Percentiles rank a stretch among this genome's conserved stretches.
These are phyloP conservation scores for Melanotaenia duboulayi DNA, from an alignment of 2,113 vertebrate species.

Conservation along the genomic window DNA sequence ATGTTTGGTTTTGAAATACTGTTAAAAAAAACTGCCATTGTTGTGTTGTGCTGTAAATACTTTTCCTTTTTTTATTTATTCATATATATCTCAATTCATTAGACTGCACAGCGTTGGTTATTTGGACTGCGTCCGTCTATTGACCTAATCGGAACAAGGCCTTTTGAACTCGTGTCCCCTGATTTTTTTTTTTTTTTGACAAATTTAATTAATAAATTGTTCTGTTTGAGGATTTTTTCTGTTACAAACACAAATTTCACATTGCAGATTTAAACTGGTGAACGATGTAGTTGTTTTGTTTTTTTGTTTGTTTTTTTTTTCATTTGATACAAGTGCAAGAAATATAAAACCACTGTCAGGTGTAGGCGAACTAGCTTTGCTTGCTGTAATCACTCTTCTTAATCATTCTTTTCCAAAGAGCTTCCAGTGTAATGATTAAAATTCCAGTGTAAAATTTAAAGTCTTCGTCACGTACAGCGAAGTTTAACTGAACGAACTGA, in stretches of 20 bases:
- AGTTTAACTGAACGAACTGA: background rate
- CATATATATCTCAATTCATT: slow-evolving; percentile 10
- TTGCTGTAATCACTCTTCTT: too few species aligned
- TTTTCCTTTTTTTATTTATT: background rate
- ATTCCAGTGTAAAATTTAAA: background rate
- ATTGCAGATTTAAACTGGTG: background rate
- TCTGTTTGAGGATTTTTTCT: background rate
- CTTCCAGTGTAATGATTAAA: background rate
- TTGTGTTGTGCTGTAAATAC: slow-evolving; percentile 14
- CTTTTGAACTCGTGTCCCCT: slow-evolving; percentile 13
- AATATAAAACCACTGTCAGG: too few species aligned
- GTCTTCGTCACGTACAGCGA: background rate
- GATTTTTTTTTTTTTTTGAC: slow-evolving; percentile 21
- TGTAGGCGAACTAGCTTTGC: too few species aligned
- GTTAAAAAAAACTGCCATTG: slow-evolving; percentile 12
- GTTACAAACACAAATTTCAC: too few species aligned
- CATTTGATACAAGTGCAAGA: too few species aligned
- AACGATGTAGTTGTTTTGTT: too few species aligned
- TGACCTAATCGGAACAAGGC: background rate
- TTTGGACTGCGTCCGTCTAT: background rate
- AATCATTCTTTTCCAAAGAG: background rate
- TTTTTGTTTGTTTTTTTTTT: too few species aligned
- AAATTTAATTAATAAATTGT: background rate
- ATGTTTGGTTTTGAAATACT: slow-evolving; percentile 23
- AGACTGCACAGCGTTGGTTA: background rate